Evolutionary conservation across 1,140 invertebrate species (phyloP), one percentile per base, ranked within the genome.

Genomic region (Chironomus striatipennis): DNA sequence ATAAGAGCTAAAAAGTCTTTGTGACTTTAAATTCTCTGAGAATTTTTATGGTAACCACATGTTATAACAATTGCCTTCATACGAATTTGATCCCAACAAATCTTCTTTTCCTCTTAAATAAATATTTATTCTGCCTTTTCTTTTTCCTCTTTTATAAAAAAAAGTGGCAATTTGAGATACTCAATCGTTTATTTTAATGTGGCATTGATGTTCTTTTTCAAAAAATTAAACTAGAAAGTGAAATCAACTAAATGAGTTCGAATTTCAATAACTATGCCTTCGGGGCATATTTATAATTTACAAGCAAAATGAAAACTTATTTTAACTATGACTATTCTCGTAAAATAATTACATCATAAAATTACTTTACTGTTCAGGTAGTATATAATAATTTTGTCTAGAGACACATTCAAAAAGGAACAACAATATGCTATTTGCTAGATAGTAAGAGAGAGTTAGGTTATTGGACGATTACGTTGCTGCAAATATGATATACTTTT

Each of bases 301-400:
- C 18, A 21, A 70, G 17, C 12, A 21, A 17, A 70, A 70, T 70
- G 65, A 70, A 70, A 21, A 34, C 1, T 17, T 20, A 70, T 70
- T 70, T 70, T 15, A 57, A 15, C 12, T n/a, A 57, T 18, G 18
- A 21, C 65, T 70, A 21, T 18, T 70, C 65, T 18, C 17, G 18
- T 70, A 70, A 70, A 70, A 70, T 17, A 70, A 70, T 70, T 70
- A 70, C 65, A 70, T 70, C 18, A 70, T 70, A 17, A 70, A 70
- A 70, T 70, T 70, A 70, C 20, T 70, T 21, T 70, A 70, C 18
- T 21, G 65, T 18, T 70, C 47, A 57, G 47, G 47, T 57, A 57
- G 47, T n/a, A 15, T 57, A 57, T n/a, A 57, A 57, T 57, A 1
- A 47, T 47, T 10, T 2, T 34, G 24, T 34, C 24, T 34, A 34